Evolutionary conservation across 2,113 vertebrate genomes (phyloP).

Genomic region (Ranitomeya variabilis): DNA sequence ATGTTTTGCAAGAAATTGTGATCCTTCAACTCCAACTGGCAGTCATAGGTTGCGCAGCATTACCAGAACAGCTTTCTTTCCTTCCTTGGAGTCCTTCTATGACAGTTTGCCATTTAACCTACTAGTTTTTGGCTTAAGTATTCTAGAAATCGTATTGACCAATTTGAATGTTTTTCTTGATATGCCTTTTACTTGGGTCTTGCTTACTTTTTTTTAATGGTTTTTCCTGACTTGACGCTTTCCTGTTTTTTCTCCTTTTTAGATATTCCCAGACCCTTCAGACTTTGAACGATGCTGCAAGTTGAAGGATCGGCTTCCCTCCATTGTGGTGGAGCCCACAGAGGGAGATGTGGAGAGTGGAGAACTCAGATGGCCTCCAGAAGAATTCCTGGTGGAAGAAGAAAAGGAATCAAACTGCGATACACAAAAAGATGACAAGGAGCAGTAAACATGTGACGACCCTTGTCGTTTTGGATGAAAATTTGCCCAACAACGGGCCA

Average conservation of each 20-base stretch:
- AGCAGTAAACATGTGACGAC: slow-evolving; percentile 69
- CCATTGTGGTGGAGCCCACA: slow-evolving; percentile 93
- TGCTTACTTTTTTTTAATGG: not conserved
- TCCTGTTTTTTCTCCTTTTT: slow-evolving; percentile 53
- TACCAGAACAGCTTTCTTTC: not conserved
- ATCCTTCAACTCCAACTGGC: not conserved
- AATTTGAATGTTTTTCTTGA: not conserved
- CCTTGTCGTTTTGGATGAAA: slow-evolving; percentile 29
- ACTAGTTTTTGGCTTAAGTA: not conserved
- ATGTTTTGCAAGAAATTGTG: not conserved
- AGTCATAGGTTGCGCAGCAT: not conserved
- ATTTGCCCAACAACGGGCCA: slow-evolving; percentile 63
- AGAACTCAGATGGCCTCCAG: slow-evolving; percentile 95
- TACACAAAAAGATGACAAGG: slow-evolving; percentile 71
- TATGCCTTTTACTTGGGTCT: not conserved
- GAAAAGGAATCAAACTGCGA: slow-evolving; percentile 74
- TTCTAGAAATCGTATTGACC: too few relatives aligned
- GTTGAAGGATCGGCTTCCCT: slow-evolving; percentile 94
- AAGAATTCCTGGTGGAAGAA: slow-evolving; percentile 90
- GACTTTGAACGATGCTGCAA: slow-evolving; percentile 96
- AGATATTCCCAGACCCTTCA: slow-evolving; percentile 97
- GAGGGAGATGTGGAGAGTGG: slow-evolving; percentile 96
- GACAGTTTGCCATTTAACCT: not conserved
- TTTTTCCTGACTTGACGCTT: not conserved
- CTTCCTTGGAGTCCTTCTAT: not conserved